Conservation (phyloP, 2,797 vertebrate species). For the Margarornis squamiger region DNA sequence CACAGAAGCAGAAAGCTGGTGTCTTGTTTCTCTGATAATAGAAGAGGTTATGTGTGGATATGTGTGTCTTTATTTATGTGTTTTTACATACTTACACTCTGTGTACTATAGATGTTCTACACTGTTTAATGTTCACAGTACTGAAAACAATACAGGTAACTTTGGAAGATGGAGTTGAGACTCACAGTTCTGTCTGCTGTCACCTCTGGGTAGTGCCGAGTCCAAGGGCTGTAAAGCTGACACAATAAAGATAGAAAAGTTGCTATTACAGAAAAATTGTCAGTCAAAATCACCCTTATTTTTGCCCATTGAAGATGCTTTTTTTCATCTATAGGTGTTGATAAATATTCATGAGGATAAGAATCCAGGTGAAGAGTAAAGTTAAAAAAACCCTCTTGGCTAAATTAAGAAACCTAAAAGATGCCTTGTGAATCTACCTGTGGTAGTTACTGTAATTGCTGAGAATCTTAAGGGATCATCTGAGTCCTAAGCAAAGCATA, state of each 20-base stretch:
- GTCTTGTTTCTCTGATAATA: neutral
- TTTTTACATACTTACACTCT: neutral
- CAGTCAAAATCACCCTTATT: neutral
- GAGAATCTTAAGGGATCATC: neutral
- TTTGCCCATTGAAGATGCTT: neutral
- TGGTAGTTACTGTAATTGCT: neutral
- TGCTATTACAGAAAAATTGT: neutral
- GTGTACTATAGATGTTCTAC: neutral
- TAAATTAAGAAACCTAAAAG: neutral
- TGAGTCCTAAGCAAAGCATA: neutral
- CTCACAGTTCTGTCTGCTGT: neutral
- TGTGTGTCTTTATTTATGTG: neutral
- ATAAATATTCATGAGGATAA: neutral
- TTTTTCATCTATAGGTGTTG: neutral
- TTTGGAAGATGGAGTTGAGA: neutral
- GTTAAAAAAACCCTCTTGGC: neutral
- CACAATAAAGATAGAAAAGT: neutral
- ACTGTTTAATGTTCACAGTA: neutral
- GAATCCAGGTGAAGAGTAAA: neutral
- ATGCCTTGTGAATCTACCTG: neutral
- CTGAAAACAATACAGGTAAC: neutral
- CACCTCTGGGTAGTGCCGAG: neutral
- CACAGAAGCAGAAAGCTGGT: neutral
- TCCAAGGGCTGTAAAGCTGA: neutral
- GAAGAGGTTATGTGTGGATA: neutral